Percentiles rank a stretch among this genome's conserved stretches.
Evolutionary conservation across 2,888 invertebrate genomes (phyloP).

Genomic region (Caenorhabditis virilis): DNA sequence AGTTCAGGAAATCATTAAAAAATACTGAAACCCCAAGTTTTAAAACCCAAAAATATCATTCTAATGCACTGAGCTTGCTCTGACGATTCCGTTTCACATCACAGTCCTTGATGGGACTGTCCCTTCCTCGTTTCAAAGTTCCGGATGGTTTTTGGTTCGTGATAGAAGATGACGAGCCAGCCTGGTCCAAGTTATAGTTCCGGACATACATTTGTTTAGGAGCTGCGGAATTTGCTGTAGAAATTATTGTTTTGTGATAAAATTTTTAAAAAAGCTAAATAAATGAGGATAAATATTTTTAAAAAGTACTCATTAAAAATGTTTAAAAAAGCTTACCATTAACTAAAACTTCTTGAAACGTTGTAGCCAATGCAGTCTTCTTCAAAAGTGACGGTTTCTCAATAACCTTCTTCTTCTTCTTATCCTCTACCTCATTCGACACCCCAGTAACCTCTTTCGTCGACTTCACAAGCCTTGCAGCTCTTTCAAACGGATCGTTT

Average conservation of each 20-base stretch:
- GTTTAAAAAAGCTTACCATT: neutral
- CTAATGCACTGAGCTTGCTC: slow-evolving; percentile 29
- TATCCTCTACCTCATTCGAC: neutral
- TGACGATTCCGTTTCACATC: slow-evolving; percentile 14
- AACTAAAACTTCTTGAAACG: slow-evolving; percentile 25
- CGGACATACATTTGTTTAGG: slow-evolving; percentile 42
- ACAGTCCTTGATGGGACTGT: slow-evolving; percentile 3
- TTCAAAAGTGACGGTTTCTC: slow-evolving; percentile 26
- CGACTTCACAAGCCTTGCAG: slow-evolving; percentile 20
- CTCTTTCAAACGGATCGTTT: slow-evolving; percentile 31
- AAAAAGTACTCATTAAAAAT: no score
- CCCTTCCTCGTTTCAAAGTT: slow-evolving; percentile 8
- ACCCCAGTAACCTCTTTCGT: neutral
- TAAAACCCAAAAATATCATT: slow-evolving; percentile 5
- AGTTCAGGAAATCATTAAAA: neutral
- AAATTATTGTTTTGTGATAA: neutral
- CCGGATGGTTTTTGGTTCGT: slow-evolving; percentile 1
- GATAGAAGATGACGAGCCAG: neutral
- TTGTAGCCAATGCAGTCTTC: slow-evolving; percentile 16
- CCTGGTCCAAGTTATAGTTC: slow-evolving; percentile 5
- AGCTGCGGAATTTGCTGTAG: slow-evolving; percentile 5
- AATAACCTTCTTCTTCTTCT: neutral
- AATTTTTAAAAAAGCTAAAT: neutral
- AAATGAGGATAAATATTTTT: no score
- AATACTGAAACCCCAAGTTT: slow-evolving; percentile 2